These are phyloP conservation scores for Myiothlypis chrysogaster DNA, from an alignment of 2,797 vertebrate species.

Conservation along the genomic window DNA sequence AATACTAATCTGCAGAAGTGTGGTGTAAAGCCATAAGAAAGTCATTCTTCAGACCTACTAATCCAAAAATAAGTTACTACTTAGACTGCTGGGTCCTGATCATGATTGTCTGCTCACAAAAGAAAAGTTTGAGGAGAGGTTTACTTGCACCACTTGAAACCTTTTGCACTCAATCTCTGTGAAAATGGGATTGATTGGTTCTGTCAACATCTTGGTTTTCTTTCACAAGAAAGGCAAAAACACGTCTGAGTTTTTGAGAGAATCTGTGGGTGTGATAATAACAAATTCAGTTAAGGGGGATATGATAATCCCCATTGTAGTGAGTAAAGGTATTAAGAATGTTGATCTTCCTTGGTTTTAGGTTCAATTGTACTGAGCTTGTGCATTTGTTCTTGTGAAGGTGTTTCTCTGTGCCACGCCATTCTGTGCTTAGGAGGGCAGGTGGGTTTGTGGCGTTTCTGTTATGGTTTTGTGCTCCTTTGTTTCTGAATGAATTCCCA, in stretches of 20 bases:
- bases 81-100: not conserved
- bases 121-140: not conserved
- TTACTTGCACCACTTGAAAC: not conserved
- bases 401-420: not conserved
- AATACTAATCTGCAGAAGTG: not conserved
- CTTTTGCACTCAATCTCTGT: not conserved
- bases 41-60: not conserved
- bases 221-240: not conserved
- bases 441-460: not conserved
- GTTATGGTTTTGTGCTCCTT: not conserved
- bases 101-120: not conserved
- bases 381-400: fast-evolving
- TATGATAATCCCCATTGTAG: not conserved
- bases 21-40: not conserved
- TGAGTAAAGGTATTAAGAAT: not conserved
- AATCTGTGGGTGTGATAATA: not conserved
- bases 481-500: not conserved
- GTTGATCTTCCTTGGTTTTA: not conserved
- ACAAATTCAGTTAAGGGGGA: not conserved
- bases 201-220: not conserved
- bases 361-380: not conserved
- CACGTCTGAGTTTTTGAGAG: not conserved
- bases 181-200: not conserved
- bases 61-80: not conserved
- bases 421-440: not conserved